A percentile compares a stretch with the other conserved stretches of the same genome.
phyloP scores from a whole-genome alignment of 2,888 invertebrate species.

The Watsonalla binaria region DNA sequence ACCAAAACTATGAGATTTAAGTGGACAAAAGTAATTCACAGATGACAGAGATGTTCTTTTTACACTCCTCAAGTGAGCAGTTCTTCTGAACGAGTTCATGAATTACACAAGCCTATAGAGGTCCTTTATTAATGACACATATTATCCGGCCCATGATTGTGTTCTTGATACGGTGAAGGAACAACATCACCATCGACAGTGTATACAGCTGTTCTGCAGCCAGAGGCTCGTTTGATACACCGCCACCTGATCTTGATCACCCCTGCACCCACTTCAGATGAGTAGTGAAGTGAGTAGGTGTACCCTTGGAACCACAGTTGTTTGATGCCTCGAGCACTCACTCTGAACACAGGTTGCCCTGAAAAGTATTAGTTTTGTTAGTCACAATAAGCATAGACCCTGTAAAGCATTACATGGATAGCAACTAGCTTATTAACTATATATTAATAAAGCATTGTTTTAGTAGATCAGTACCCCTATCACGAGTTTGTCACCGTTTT shows the following conservation, averaged over 20 bases:
- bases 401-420: too few species aligned
- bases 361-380: neutral
- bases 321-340: neutral
- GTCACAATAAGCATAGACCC: too few species aligned
- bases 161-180: neutral
- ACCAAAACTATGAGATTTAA: too few species aligned
- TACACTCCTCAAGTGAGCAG: too few species aligned
- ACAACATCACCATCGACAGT: conserved; percentile 14
- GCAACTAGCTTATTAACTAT: too few species aligned
- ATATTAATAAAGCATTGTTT: too few species aligned
- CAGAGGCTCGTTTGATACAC: conserved; percentile 15
- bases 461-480: too few species aligned
- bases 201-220: conserved; percentile 25
- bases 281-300: conserved; percentile 9
- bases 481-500: too few species aligned
- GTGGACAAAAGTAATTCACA: too few species aligned
- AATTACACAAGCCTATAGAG: too few species aligned
- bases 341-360: neutral
- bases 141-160: neutral
- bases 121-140: neutral
- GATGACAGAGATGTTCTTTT: too few species aligned
- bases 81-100: too few species aligned
- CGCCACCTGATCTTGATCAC: conserved; percentile 12
- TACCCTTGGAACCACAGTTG: conserved; percentile 9
- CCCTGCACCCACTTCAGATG: neutral